Percentiles rank a stretch among this genome's conserved stretches.
These are phyloP conservation scores for Lasioglossum baleicum DNA, from an alignment of 1,140 invertebrate species.

Conservation along the genomic window DNA sequence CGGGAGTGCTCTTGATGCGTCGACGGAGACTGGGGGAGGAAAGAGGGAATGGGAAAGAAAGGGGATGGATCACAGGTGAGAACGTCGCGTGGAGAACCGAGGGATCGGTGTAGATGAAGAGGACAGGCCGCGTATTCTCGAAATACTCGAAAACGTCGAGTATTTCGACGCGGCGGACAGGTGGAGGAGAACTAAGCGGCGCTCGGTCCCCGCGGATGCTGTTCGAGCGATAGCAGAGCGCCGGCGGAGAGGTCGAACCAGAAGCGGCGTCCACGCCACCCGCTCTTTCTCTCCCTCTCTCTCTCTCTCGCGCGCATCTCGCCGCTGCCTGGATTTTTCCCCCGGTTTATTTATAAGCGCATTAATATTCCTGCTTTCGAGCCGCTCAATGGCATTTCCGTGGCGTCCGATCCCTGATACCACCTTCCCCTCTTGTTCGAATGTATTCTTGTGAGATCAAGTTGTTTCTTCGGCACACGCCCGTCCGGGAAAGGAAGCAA, in stretches of 20 bases:
- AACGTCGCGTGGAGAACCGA: no score
- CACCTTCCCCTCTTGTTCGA: no score
- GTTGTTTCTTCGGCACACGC: no score
- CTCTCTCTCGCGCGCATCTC: not conserved
- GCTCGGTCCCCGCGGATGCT: constrained; percentile 13
- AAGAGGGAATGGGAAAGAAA: no score
- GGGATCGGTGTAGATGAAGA: not conserved
- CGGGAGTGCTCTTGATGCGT: no score
- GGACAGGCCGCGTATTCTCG: constrained; percentile 7
- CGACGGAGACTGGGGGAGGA: no score
- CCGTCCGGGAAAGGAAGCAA: no score
- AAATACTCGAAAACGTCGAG: constrained; percentile 40
- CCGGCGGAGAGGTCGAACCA: not conserved
- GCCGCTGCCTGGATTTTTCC: constrained; percentile 67
- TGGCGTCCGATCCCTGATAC: not conserved
- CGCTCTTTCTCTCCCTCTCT: not conserved
- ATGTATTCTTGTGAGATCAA: no score
- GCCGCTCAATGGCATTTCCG: constrained; percentile 69
- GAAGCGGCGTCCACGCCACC: constrained; percentile 28
- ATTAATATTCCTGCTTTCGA: constrained; percentile 71
- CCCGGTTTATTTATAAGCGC: constrained; percentile 73
- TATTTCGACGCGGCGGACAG: constrained; percentile 27
- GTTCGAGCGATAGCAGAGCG: constrained; percentile 6
- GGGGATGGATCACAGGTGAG: no score
- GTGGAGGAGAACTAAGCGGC: constrained; percentile 37